Evolutionary conservation across 2,113 vertebrate genomes (phyloP), one percentile per base, ranked within the genome.

Genomic region (Motacilla tschutschensis): DNA sequence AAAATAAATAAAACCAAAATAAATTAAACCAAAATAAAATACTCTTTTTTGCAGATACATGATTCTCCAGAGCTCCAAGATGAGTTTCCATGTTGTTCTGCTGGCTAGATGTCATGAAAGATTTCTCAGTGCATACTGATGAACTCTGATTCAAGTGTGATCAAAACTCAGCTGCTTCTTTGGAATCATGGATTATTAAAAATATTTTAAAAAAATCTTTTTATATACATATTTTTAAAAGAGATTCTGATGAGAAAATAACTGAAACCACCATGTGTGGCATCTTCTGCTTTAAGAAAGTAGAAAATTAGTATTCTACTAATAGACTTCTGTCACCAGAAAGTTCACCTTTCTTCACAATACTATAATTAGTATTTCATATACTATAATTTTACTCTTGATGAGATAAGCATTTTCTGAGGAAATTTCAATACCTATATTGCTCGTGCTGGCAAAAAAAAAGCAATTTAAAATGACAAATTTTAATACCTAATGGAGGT

Each of bases 351-450:
- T 96, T 96, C 94, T 96, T 97, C 95, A 96, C 97, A 97, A 97
- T 97, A 97, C 94, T 92, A 88, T 97, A 98, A 98, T 98, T 98
- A 98, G 97, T 97, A 97, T 98, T 97, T 97, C 96, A 96, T 95
- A 97, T 96, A 95, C 94, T 97, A 91, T 96, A 97, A 97, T 97
- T 97, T 96, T 95, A 95, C 95, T 94, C 95, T 95, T 97, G 96
- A 97, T 97, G 96, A 98, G 97, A 97, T 98, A 97, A 97, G 97
- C 95, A 96, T 93, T 97, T 97, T 96, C 94, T 94, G 94, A 94
- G 96, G 96, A 95, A 97, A 96, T 97, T 97, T 97, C 93, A 96
- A 93, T 96, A 94, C 96, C 96, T 96, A 87, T 96, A 95, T 95
- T 95, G 93, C 95, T 95, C 88, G 65, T 94, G 89, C 79, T 83